Conservation (phyloP, 2,797 vertebrate species). For the Labeo calbasu region DNA sequence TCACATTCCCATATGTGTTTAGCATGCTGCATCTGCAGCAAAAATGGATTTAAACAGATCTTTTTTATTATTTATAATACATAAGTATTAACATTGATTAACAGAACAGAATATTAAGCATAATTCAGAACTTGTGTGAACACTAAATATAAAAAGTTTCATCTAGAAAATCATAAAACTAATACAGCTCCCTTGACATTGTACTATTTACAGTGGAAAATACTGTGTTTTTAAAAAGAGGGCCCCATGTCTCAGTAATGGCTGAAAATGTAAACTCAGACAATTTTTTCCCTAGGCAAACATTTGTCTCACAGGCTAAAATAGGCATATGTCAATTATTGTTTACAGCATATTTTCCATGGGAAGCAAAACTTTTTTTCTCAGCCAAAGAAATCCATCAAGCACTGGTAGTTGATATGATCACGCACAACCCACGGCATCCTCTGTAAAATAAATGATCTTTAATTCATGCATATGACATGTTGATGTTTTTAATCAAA, state of each 20-base stretch:
- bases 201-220: slow-evolving; percentile 14
- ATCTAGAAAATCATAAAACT: not conserved
- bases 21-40: not conserved
- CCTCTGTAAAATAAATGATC: not conserved
- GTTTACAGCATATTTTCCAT: slow-evolving; percentile 55
- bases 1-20: not conserved
- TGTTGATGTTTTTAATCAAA: slow-evolving; percentile 19
- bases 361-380: slow-evolving; percentile 47
- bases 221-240: not conserved
- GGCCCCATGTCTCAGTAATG: not conserved
- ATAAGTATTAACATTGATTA: not conserved
- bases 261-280: slow-evolving; percentile 30
- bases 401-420: not conserved
- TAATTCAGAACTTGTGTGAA: not conserved
- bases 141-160: not conserved
- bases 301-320: slow-evolving; percentile 41
- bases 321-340: slow-evolving; percentile 41
- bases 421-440: not conserved
- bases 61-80: not conserved
- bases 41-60: not conserved
- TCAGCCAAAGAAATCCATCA: slow-evolving; percentile 12
- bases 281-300: slow-evolving; percentile 35
- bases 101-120: not conserved
- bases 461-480: not conserved
- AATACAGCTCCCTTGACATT: not conserved